A percentile compares a stretch with the other conserved stretches of the same genome.
These are phyloP conservation scores for Trichacis sp. DNA, from an alignment of 2,888 invertebrate genomes.

Conservation along the genomic window DNA sequence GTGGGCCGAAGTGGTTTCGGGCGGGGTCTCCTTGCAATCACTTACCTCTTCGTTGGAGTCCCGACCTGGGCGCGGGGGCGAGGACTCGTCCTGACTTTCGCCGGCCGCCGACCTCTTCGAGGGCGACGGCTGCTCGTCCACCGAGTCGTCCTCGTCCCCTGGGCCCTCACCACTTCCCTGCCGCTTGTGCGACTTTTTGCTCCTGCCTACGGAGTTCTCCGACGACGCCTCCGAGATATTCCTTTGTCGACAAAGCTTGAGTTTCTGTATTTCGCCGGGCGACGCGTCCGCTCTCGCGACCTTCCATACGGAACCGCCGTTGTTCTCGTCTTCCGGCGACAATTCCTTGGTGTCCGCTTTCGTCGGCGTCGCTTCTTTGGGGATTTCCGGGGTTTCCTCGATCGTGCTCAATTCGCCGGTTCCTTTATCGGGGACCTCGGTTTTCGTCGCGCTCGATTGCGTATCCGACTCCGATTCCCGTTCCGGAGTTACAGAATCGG, in stretches of 20 bases:
- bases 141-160: slow-evolving; percentile 66
- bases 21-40: slow-evolving; percentile 68
- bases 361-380: slow-evolving; percentile 41
- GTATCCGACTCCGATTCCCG: slow-evolving; percentile 59
- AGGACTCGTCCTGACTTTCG: slow-evolving; percentile 57
- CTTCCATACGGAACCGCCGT: slow-evolving; percentile 68
- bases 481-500: slow-evolving; percentile 71
- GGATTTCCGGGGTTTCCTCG: slow-evolving; percentile 36
- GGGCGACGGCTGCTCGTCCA: slow-evolving; percentile 61
- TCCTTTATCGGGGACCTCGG: background rate
- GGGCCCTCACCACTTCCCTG: slow-evolving; percentile 59
- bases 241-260: slow-evolving; percentile 76
- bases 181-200: slow-evolving; percentile 45
- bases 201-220: slow-evolving; percentile 58
- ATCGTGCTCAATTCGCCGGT: slow-evolving; percentile 62
- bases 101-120: slow-evolving; percentile 49
- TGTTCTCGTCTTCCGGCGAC: slow-evolving; percentile 55
- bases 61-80: slow-evolving; percentile 63
- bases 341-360: slow-evolving; percentile 44
- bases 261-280: slow-evolving; percentile 75
- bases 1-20: slow-evolving; percentile 67
- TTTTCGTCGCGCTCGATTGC: background rate
- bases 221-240: slow-evolving; percentile 64
- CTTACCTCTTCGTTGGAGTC: slow-evolving; percentile 66
- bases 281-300: slow-evolving; percentile 69